Base-by-base conservation (phyloP, 2,888 invertebrate genomes). In the Cheilosia variabilis region DNA sequence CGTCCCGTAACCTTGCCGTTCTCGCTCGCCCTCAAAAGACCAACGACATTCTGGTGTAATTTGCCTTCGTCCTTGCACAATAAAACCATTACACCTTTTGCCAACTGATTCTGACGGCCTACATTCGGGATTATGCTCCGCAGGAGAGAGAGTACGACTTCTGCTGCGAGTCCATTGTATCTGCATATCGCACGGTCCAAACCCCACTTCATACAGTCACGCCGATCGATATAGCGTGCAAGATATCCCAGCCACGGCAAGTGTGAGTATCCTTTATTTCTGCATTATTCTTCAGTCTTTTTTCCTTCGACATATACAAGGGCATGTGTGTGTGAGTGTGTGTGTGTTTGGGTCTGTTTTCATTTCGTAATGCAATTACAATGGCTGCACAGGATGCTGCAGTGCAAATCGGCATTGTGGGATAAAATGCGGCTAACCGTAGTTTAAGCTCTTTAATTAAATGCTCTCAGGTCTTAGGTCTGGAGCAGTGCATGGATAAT, bases 31-130 rank as follows among this genome's bases (percentile, higher is more conserved):
- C 37, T 27, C 24, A 52, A 63, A 81, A 65, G 77, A 75, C 79
- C 63, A 66, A 73, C 57, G 73, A 65, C 68, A 81, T 72, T 86
- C 71, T 76, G 19, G 57, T 68, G 76, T 81, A 86, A 86, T 81
- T 86, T 81, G 75, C 81, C 72, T 77, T 81, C 77, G 86, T 86
- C 86, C 86, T 86, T 86, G 86, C 68, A 81, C 81, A 81, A 81
- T 86, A 86, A 86, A 86, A 81, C 76, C 86, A 86, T 77, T 77
- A 86, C 81, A 86, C 86, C 72, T 86, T 80, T 62, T 81, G 86
- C 86, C 77, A 81, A 86, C 80, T 81, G 81, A 86, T 72, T 76
- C 81, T 53, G 76, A 72, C 72, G 81, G 81, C 86, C 86, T 86
- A 86, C 76, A 81, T 81, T 81, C 57, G 69, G 69, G 72, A 53